These are phyloP conservation scores for Phymanthus crucifer DNA, from an alignment of 92 coral and sea anemone genomes.

Conservation along the genomic window DNA sequence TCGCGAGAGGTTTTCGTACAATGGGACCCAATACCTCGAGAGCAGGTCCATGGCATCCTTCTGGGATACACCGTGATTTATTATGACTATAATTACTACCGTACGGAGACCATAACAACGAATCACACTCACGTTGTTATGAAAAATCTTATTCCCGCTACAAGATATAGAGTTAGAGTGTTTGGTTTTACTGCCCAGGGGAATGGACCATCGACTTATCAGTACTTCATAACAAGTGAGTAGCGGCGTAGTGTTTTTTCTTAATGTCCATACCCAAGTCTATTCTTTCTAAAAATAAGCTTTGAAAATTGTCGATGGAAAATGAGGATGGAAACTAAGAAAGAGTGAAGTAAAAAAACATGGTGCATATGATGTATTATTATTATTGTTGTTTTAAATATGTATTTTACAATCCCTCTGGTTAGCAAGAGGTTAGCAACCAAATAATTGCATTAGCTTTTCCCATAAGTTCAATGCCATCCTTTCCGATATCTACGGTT, in stretches of 20 bases:
- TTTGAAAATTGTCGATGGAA: too few relatives aligned
- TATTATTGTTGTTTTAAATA: too few relatives aligned
- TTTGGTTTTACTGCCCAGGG: background rate
- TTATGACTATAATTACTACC: background rate
- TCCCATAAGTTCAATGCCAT: too few relatives aligned
- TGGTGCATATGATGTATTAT: too few relatives aligned
- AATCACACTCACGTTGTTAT: background rate
- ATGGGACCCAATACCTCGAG: slow-evolving; percentile 6
- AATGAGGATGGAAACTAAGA: too few relatives aligned
- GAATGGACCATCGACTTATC: background rate
- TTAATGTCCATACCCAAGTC: background rate
- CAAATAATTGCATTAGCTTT: too few relatives aligned
- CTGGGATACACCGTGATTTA: background rate
- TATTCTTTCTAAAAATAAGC: too few relatives aligned
- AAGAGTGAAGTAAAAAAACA: too few relatives aligned
- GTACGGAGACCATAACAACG: background rate
- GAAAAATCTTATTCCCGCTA: background rate
- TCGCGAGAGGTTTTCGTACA: background rate
- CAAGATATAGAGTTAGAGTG: background rate
- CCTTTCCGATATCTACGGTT: too few relatives aligned
- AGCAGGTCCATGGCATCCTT: background rate
- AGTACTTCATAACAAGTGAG: background rate
- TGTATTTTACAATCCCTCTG: too few relatives aligned
- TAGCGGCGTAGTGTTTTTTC: background rate
- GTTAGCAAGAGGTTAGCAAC: too few relatives aligned